Base-by-base conservation (phyloP, 2,888 invertebrate genomes). In the Lypha dubia region DNA sequence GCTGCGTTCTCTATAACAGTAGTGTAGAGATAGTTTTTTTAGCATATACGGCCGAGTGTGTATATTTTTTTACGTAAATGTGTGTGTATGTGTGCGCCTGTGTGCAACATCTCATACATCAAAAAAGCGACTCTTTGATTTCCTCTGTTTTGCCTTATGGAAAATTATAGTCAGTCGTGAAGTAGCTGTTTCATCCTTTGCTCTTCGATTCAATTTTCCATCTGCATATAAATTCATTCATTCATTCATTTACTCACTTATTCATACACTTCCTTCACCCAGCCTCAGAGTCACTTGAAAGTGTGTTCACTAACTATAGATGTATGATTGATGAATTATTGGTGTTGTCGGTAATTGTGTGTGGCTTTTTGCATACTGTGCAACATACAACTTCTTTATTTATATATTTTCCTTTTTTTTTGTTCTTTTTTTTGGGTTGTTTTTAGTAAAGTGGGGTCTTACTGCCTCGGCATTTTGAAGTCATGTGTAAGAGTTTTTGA, bases 301-400 rank as follows among this genome's bases (percentile, higher is more conserved):
- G 58, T 79, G 58, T 79, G 65, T 76, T 79, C 70, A 71, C 75
- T 79, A 75, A 75, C 65, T 71, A 84, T 71, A 76, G 75, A 77
- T 68, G 46, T 79, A 79, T 84, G 83, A 84, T 84, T 84, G 83
- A 79, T 84, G 79, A 84, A 65, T 84, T 84, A 84, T 79, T 84
- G 79, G 79, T 71, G 20, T 53, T 71, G 20, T 53, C 46, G 79
- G 83, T 84, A 79, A 75, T 76, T 84, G 75, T 71, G 75, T 71
- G 58, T 51, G 68, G 65, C 44, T 56, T 46, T 53, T 46, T 53
- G 41, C 51, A 35, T 44, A 51, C 15, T 13, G 41, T n/a, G n/a
- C n/a, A n/a, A n/a, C 15, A 4, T 13, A 17, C 13, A 28, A 22
- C 44, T 44, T n/a, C n/a, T 49, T 35, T 20, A 49, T 32, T 53